Base-by-base conservation (phyloP, 2,797 vertebrate genomes). In the Cirrhinus mrigala region DNA sequence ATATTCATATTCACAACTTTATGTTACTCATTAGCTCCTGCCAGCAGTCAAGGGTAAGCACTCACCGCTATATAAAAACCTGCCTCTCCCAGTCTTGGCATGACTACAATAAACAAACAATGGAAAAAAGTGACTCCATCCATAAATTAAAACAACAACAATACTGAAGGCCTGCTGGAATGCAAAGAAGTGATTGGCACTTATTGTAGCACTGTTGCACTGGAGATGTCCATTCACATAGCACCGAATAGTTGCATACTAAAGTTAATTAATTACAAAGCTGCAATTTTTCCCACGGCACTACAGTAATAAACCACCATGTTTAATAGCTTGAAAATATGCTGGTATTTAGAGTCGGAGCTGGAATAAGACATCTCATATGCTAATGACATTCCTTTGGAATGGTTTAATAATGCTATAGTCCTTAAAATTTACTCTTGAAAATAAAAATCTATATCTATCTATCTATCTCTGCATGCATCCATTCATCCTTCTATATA, bases 1-100 rank as follows among this genome's bases (percentile, higher is more conserved):
- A 56, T 75, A 84, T 87, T 84, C 78, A 60, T 84, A 76, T 81
- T 74, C 77, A 60, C 78, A 56, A 37, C 78, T 84, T 83, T 84
- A 78, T 73, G 58, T 78, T 79, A 74, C 27, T 87, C 86, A 83
- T 87, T 84, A 84, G 48, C 58, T 70, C 69, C 60, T 80, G 64
- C 74, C 85, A 80, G 62, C 86, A 84, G 81, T 79, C 86, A 79
- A 84, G 77, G 48, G 82, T 66, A 75, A 37, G 58, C 69, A 58
- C 58, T 80, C 48, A 37, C 56, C 11, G 60, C 70, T 75, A 50
- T 54, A 75, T 69, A 83, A 84, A 79, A 87, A 56, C 82, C 24
- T 75, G 76, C 60, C 64, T 79, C 66, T 29, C 29, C 60, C 33
- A 83, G 29, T 84, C 69, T 37, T 84, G 86, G 81, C 86, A 68